Base-by-base conservation (phyloP, 2,888 invertebrate genomes). In the Zygogramma bicolorata region DNA sequence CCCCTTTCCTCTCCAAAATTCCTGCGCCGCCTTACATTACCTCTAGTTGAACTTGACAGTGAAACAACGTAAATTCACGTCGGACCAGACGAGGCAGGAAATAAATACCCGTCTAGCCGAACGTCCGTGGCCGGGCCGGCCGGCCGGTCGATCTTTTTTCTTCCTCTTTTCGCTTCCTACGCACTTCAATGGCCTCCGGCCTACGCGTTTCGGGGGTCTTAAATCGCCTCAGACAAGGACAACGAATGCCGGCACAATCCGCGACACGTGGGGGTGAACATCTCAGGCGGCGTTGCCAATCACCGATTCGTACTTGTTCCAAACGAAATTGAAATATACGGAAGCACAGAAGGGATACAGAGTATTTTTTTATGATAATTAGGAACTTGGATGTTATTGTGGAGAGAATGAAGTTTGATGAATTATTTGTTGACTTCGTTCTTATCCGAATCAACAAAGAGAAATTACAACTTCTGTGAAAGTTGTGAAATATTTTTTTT, bases 101-200 rank as follows among this genome's bases (percentile, higher is more conserved):
- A 46, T 46, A 53, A 53, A 53, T 53, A 27, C 27, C 20, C 46
- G 46, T 46, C 46, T 46, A 20, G 22, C 46, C 46, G 22, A 46
- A 7, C 46, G 46, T 46, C 20, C 18, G 20, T 25, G 53, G 27
- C 53, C 13, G 53, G n/a, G 22, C 53, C 53, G 53, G 27, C 53
- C 53, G 53, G 27, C 53, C 13, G 53, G n/a, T 53, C 53, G 53
- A 53, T 53, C 53, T 53, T 27, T 27, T 49, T 53, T 53, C 53
- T 53, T 53, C 53, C 53, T 53, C 53, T n/a, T n/a, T 42, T 18
- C 42, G 42, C 42, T 53, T n/a, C 53, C 53, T 27, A 53, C 53
- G 53, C 53, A 53, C 53, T 25, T 53, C 53, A 53, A 53, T 53
- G 53, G 53, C 27, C 53, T 53, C 53, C 27, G 27, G 27, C 53